Conservation (phyloP, 2,888 invertebrate species). For the Dolomedes plantarius region DNA sequence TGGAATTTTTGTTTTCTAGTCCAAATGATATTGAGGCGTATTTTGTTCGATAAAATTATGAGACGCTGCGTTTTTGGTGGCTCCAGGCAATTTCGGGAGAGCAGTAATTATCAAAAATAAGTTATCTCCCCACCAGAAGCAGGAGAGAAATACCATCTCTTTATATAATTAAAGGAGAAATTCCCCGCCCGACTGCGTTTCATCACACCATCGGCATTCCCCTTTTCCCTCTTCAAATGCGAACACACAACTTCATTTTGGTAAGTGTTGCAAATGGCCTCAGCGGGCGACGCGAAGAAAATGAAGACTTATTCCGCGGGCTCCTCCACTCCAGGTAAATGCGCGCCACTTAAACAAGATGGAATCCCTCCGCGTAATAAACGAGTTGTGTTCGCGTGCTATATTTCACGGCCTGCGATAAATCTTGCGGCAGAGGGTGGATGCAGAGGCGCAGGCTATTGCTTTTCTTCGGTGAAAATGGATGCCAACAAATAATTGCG, state of each 20-base stretch:
- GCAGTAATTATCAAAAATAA: too few relatives aligned
- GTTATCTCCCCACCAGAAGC: too few relatives aligned
- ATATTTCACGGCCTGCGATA: constrained; percentile 55
- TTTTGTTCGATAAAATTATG: too few relatives aligned
- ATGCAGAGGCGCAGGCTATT: constrained; percentile 19
- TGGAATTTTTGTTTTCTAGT: too few relatives aligned
- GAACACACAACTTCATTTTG: constrained; percentile 47
- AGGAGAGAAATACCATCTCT: too few relatives aligned
- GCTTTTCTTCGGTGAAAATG: constrained; percentile 22
- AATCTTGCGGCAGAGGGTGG: constrained; percentile 36
- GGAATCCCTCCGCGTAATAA: constrained; percentile 55
- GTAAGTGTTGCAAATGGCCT: constrained; percentile 60
- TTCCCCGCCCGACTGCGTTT: not conserved
- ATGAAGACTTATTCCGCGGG: constrained; percentile 44
- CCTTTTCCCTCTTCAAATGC: not conserved
- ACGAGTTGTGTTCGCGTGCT: constrained; percentile 29
- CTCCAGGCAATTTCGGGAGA: too few relatives aligned
- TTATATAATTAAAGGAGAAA: not conserved
- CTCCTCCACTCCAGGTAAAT: constrained; percentile 35
- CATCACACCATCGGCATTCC: not conserved
- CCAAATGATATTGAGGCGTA: too few relatives aligned
- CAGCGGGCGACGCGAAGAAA: constrained; percentile 12
- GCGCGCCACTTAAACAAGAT: constrained; percentile 55
- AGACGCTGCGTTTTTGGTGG: too few relatives aligned
- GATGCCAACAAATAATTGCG: not conserved